These are phyloP conservation scores for Candoia aspera DNA, from an alignment of 2,113 vertebrate species.

Conservation along the genomic window DNA sequence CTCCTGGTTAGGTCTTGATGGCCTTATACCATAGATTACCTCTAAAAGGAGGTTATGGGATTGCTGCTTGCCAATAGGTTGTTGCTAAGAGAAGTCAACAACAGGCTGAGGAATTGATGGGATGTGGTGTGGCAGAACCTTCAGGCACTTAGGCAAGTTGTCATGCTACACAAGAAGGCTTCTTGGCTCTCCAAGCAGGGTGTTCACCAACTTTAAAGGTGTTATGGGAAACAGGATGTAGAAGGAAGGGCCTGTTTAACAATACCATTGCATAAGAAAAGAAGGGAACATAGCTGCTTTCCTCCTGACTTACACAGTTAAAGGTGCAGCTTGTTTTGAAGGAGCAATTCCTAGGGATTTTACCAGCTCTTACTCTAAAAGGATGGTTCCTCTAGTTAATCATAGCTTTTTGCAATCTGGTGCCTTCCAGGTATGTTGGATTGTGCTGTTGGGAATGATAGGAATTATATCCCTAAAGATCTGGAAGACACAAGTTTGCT, in stretches of 20 bases:
- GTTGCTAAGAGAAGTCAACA: slow-evolving; percentile 34
- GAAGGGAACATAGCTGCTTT: slow-evolving; percentile 50
- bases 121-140: slow-evolving; percentile 32
- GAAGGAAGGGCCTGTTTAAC: slow-evolving; percentile 47
- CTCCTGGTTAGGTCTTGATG: accelerated
- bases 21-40: background rate
- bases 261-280: slow-evolving; percentile 48
- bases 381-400: background rate
- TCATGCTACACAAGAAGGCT: slow-evolving; percentile 7
- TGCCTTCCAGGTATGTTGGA: background rate
- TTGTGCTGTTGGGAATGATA: background rate
- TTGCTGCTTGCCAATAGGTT: slow-evolving; percentile 26
- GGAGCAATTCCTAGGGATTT: slow-evolving; percentile 33
- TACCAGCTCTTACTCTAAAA: background rate
- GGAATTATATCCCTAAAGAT: background rate
- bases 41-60: background rate
- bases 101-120: background rate
- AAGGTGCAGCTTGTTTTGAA: slow-evolving; percentile 57
- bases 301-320: slow-evolving; percentile 30
- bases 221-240: slow-evolving; percentile 64
- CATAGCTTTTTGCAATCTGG: background rate
- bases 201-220: slow-evolving; percentile 20
- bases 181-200: slow-evolving; percentile 20
- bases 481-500: background rate
- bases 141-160: slow-evolving; percentile 44